Percentiles rank a stretch among this genome's conserved stretches.
These are phyloP conservation scores for Perodicticus potto DNA, from an alignment of 2,797 vertebrate genomes.

Conservation along the genomic window DNA sequence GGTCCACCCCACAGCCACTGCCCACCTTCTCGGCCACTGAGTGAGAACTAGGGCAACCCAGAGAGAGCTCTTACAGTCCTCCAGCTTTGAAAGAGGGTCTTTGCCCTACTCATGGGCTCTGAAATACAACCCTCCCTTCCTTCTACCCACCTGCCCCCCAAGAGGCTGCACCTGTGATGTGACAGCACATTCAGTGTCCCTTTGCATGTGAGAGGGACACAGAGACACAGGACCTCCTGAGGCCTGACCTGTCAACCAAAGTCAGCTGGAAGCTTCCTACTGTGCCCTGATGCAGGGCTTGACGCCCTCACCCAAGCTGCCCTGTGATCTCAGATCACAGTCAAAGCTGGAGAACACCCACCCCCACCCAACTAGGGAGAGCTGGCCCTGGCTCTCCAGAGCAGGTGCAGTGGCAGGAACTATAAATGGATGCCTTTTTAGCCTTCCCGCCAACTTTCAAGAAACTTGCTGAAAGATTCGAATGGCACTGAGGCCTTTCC, in stretches of 20 bases:
- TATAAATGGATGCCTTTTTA: not conserved
- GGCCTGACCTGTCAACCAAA: not conserved
- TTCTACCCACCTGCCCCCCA: not conserved
- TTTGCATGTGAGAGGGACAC: not conserved
- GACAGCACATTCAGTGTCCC: not conserved
- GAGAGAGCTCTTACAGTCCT: not conserved
- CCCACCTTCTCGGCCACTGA: not conserved
- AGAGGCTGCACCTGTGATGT: conserved; percentile 21
- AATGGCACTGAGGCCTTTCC: not conserved
- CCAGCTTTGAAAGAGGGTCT: not conserved
- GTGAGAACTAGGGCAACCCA: not conserved
- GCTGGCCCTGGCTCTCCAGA: not conserved
- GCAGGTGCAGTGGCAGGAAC: rapidly evolving
- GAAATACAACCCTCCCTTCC: not conserved
- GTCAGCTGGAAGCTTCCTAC: not conserved
- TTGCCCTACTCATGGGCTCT: not conserved
- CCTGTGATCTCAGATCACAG: not conserved
- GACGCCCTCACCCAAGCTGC: not conserved
- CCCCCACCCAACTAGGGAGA: not conserved
- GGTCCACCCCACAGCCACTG: not conserved
- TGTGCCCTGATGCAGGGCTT: rapidly evolving
- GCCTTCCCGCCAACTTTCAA: not conserved
- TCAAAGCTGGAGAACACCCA: not conserved
- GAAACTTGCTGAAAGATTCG: not conserved
- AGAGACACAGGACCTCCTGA: not conserved